phyloP scores from a whole-genome alignment of 2,797 vertebrate species.

The Graptemys geographica region DNA sequence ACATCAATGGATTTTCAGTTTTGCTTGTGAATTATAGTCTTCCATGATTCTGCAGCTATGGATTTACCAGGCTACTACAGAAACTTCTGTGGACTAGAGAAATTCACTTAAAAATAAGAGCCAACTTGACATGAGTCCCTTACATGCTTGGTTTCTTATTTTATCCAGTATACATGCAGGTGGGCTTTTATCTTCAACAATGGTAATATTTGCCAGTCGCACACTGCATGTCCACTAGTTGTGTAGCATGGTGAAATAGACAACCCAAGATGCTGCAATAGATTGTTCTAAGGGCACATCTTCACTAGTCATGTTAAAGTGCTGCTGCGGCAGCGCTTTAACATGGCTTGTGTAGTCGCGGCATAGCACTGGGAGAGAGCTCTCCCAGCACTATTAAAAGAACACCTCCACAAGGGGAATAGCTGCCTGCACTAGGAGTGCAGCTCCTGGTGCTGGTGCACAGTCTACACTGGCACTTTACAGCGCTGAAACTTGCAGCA shows the following conservation, averaged over 20 bases:
- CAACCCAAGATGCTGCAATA: not conserved
- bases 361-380: too few species aligned
- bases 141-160: not conserved
- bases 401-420: too few species aligned
- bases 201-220: not conserved
- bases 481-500: too few species aligned
- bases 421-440: too few species aligned
- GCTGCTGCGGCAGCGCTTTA: too few species aligned
- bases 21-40: slow-evolving; percentile 64
- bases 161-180: not conserved
- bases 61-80: not conserved
- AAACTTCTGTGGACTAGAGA: not conserved
- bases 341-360: too few species aligned
- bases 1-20: slow-evolving; percentile 64
- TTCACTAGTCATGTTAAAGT: too few species aligned
- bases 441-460: too few species aligned
- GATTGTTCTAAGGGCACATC: not conserved
- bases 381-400: too few species aligned
- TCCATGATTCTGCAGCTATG: slow-evolving; percentile 35
- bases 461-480: too few species aligned
- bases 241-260: not conserved
- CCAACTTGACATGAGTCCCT: not conserved
- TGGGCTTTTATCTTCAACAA: slow-evolving; percentile 6
- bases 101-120: slow-evolving; percentile 8
- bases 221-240: not conserved